Conservation (phyloP, 2,797 vertebrate species). For the Clarias laeviceps region DNA sequence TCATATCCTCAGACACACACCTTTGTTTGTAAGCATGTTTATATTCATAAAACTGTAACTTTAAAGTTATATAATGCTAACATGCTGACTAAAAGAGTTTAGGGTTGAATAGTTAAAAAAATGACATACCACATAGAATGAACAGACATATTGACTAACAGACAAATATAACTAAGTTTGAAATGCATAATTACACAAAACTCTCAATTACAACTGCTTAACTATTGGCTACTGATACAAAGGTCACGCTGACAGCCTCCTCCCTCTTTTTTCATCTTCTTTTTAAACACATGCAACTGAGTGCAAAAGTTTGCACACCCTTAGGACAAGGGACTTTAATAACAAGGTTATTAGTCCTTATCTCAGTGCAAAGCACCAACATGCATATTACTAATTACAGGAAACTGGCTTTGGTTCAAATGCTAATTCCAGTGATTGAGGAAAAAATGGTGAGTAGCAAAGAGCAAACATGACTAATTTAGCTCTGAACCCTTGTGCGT, state of each 20-base stretch:
- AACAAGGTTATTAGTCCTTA: neutral
- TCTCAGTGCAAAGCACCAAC: neutral
- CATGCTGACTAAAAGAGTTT: neutral
- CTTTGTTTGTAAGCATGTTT: neutral
- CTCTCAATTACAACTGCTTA: neutral
- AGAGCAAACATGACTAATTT: conserved; percentile 34
- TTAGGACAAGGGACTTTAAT: neutral
- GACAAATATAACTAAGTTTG: neutral
- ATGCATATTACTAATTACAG: conserved; percentile 9
- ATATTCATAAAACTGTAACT: neutral
- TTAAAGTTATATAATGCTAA: neutral
- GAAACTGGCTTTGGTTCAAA: conserved; percentile 10
- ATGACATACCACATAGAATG: neutral
- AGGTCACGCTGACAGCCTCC: neutral
- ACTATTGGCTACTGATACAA: neutral
- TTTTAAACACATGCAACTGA: neutral
- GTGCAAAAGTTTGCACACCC: neutral
- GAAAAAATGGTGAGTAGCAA: conserved; percentile 12
- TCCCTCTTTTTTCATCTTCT: neutral
- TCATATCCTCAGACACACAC: too few relatives aligned
- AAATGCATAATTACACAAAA: neutral
- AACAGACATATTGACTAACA: neutral
- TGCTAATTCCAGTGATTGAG: neutral
- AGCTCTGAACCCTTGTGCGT: conserved; percentile 23
- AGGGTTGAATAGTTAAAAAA: neutral